A percentile compares a stretch with the other conserved stretches of the same genome.
Conservation (phyloP, 2,888 invertebrate genomes). For the Phortica magna region DNA sequence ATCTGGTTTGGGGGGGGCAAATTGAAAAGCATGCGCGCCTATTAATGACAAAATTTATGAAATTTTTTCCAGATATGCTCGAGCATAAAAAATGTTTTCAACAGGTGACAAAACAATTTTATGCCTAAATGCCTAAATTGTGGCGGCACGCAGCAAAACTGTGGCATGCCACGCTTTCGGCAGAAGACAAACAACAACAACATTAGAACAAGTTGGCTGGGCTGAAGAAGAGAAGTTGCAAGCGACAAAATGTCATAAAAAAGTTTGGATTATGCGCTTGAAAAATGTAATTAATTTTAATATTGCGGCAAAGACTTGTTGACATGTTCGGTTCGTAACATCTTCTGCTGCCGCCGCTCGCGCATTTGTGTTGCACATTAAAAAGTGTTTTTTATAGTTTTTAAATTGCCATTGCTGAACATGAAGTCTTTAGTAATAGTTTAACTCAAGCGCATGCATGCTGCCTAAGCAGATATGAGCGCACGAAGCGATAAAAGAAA, state of each 20-base stretch:
- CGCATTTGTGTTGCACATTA: constrained; percentile 8
- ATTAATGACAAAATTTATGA: constrained; percentile 55
- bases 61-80: constrained; percentile 42
- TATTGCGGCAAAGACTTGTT: neutral
- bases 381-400: constrained; percentile 54
- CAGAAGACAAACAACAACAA: too few species aligned
- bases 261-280: constrained; percentile 48
- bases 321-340: neutral
- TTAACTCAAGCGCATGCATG: too few species aligned
- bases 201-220: constrained; percentile 33
- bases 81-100: constrained; percentile 63
- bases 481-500: too few species aligned
- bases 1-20: constrained; percentile 32
- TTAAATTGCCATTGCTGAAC: constrained; percentile 61
- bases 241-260: constrained; percentile 29
- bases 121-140: constrained; percentile 46
- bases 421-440: neutral
- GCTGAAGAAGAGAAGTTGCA: constrained; percentile 19
- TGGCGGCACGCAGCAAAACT: constrained; percentile 19
- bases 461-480: too few species aligned
- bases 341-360: neutral
- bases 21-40: neutral
- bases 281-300: constrained; percentile 14
- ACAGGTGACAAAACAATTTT: constrained; percentile 73
- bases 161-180: constrained; percentile 11